Evolutionary conservation across 1,140 invertebrate genomes (phyloP).

Genomic region (Euglossa dilemma): DNA sequence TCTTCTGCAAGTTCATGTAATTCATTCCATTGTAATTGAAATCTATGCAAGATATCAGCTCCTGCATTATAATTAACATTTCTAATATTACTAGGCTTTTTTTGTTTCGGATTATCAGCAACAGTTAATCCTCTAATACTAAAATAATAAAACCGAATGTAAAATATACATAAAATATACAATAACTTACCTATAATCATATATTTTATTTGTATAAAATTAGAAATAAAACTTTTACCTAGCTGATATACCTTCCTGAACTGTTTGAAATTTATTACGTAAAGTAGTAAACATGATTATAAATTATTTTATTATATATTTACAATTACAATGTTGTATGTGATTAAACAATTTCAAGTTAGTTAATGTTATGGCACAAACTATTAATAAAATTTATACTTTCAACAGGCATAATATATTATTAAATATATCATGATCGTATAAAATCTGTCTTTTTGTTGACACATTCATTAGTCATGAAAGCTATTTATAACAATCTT

Average conservation of each 20-base stretch:
- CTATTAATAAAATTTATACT: background rate
- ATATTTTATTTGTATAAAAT: background rate
- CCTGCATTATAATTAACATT: constrained; percentile 84
- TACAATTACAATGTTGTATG: constrained; percentile 6
- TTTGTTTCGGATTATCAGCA: constrained; percentile 72
- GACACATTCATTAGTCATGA: background rate
- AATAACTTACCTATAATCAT: background rate
- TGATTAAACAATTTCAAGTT: background rate
- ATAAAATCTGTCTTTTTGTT: background rate
- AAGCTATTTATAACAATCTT: background rate
- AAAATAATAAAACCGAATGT: constrained; percentile 53
- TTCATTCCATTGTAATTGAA: constrained; percentile 86
- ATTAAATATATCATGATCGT: background rate
- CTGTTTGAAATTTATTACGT: constrained; percentile 81
- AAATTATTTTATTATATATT: background rate
- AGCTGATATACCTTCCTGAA: constrained; percentile 82
- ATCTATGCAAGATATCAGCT: constrained; percentile 84
- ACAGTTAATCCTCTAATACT: constrained; percentile 77
- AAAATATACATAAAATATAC: background rate
- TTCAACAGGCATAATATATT: background rate
- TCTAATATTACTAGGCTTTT: constrained; percentile 66
- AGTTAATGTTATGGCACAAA: background rate
- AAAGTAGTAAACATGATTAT: constrained; percentile 81
- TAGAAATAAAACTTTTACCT: constrained; percentile 74
- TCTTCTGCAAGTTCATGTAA: constrained; percentile 85